These are phyloP conservation scores for Laticauda laticaudata DNA, from an alignment of 2,113 vertebrate genomes.

Conservation along the genomic window DNA sequence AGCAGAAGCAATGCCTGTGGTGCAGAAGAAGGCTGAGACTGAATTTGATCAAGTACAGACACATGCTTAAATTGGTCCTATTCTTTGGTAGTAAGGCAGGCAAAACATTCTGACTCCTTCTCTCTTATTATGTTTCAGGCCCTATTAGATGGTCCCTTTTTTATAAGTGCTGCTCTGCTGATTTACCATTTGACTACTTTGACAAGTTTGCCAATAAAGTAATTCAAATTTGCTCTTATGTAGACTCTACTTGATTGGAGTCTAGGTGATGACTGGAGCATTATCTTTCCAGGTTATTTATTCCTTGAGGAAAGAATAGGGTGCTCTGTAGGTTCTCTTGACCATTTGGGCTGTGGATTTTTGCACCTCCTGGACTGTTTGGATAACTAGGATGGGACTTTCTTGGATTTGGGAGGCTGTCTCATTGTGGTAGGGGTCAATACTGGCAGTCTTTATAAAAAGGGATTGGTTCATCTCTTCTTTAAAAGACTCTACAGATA, in stretches of 20 bases:
- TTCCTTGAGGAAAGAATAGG: neutral
- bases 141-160: neutral
- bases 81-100: neutral
- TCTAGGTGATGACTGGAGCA: neutral
- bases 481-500: neutral
- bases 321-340: neutral
- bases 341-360: neutral
- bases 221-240: neutral
- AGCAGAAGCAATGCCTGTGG: neutral
- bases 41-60: neutral
- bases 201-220: neutral
- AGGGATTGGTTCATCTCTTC: neutral
- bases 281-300: neutral
- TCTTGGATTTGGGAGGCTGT: neutral
- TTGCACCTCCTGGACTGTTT: neutral
- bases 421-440: neutral
- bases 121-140: neutral
- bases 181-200: neutral
- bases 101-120: neutral
- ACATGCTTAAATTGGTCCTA: neutral
- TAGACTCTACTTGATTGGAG: neutral
- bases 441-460: neutral
- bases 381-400: neutral
- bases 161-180: neutral
- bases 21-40: neutral